Conservation (phyloP, 2,797 vertebrate species). For the Pantherophis alleghaniensis region DNA sequence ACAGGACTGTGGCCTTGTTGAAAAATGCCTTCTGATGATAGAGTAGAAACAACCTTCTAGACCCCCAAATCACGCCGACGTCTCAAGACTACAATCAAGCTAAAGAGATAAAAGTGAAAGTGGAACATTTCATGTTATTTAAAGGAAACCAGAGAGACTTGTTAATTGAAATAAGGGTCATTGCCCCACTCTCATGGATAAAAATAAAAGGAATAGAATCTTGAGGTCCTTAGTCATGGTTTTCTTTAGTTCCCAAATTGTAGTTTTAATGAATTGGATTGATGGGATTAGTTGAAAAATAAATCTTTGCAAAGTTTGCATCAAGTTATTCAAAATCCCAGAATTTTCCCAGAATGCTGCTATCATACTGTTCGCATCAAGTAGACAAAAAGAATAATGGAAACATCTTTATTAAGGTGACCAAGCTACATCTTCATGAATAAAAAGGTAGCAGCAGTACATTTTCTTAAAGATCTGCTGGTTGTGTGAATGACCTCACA, state of each 20-base stretch:
- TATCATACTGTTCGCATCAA: background rate
- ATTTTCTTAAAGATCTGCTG: background rate
- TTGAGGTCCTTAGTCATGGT: slow-evolving; percentile 22
- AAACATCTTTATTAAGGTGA: background rate
- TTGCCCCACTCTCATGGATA: slow-evolving; percentile 43
- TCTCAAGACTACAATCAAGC: slow-evolving; percentile 50
- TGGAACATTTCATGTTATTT: slow-evolving; percentile 51
- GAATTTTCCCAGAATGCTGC: background rate
- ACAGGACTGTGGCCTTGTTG: slow-evolving; percentile 45
- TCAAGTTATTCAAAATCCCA: background rate
- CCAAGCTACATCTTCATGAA: background rate
- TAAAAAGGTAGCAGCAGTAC: background rate
- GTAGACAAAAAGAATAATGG: background rate
- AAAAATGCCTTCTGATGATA: slow-evolving; percentile 53
- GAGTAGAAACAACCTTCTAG: slow-evolving; percentile 50
- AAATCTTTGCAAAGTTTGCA: background rate
- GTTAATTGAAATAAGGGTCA: slow-evolving; percentile 52
- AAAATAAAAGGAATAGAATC: slow-evolving; percentile 41
- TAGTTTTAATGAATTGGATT: slow-evolving; percentile 44
- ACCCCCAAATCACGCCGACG: slow-evolving; percentile 25
- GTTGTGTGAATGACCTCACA: background rate
- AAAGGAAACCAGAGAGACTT: slow-evolving; percentile 20
- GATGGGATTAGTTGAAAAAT: slow-evolving; percentile 19
- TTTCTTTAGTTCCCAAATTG: slow-evolving; percentile 27
- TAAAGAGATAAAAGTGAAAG: slow-evolving; percentile 51